phyloP scores from a whole-genome alignment of 2,888 invertebrate genomes.

The Agrochola litura region DNA sequence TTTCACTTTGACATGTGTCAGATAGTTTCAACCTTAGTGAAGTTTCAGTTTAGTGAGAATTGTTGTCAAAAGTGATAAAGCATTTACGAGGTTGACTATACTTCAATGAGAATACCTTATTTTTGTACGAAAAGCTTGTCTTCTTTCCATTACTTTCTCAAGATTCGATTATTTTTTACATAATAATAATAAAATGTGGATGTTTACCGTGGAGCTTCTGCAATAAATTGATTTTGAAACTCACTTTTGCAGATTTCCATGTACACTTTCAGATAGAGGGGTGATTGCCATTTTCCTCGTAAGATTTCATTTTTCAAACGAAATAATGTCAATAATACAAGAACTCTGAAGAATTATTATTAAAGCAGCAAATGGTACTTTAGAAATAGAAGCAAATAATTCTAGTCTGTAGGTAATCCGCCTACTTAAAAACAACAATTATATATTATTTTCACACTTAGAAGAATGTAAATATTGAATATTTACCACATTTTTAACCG shows the following conservation, averaged over 20 bases:
- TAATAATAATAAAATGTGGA: neutral
- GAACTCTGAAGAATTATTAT: neutral
- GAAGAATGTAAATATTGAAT: too few species aligned
- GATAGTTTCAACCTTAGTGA: neutral
- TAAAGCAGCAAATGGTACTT: too few species aligned
- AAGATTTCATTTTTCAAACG: too few species aligned
- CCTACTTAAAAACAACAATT: too few species aligned
- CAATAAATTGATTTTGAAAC: constrained; percentile 3
- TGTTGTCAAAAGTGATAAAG: neutral
- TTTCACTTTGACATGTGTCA: too few species aligned
- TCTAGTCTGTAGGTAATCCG: too few species aligned
- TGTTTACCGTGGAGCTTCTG: neutral
- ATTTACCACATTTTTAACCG: too few species aligned
- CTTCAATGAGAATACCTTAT: neutral
- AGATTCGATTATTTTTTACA: constrained; percentile 6
- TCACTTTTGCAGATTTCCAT: neutral
- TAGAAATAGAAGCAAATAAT: too few species aligned
- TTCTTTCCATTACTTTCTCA: neutral
- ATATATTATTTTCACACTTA: too few species aligned
- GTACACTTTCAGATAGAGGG: neutral
- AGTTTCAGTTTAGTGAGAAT: neutral
- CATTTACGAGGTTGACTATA: too few species aligned
- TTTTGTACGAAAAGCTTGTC: constrained; percentile 6
- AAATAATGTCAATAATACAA: neutral
- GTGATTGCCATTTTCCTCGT: neutral